A percentile compares a stretch with the other conserved stretches of the same genome.
Evolutionary conservation across 2,113 vertebrate genomes (phyloP).

Genomic region (Sceloporus undulatus): DNA sequence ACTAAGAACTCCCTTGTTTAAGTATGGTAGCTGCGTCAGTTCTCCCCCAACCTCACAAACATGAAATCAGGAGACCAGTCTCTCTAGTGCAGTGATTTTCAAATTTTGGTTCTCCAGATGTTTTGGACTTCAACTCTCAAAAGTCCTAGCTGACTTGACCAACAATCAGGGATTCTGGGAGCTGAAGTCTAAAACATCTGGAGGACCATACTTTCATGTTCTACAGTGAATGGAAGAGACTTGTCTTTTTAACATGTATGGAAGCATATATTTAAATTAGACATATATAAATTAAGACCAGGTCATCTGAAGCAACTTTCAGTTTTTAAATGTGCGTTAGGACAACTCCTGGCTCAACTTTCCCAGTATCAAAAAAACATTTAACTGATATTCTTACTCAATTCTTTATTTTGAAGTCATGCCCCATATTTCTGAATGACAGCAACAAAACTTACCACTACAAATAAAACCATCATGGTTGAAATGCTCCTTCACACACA

Average conservation of each 20-base stretch:
- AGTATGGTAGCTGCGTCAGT: background rate
- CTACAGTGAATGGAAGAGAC: background rate
- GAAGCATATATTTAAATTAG: background rate
- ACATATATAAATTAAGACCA: background rate
- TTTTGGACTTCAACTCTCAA: too few species aligned
- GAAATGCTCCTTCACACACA: background rate
- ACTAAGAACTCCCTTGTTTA: background rate
- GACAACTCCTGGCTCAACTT: background rate
- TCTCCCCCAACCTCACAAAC: too few species aligned
- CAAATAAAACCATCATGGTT: background rate
- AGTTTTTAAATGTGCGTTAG: background rate
- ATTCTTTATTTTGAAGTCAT: background rate
- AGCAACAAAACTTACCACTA: too few species aligned
- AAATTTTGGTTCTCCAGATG: too few species aligned
- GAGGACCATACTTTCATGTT: background rate
- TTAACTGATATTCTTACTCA: too few species aligned
- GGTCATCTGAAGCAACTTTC: background rate
- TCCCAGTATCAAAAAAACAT: background rate
- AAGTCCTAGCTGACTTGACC: too few species aligned
- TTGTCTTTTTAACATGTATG: background rate
- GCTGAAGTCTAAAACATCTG: too few species aligned
- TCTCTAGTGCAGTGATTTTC: too few species aligned
- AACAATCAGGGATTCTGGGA: too few species aligned
- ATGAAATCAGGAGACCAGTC: too few species aligned
- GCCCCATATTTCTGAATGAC: background rate